Evolutionary conservation across 2,797 vertebrate genomes (phyloP).

Genomic region (Molossus molossus): DNA sequence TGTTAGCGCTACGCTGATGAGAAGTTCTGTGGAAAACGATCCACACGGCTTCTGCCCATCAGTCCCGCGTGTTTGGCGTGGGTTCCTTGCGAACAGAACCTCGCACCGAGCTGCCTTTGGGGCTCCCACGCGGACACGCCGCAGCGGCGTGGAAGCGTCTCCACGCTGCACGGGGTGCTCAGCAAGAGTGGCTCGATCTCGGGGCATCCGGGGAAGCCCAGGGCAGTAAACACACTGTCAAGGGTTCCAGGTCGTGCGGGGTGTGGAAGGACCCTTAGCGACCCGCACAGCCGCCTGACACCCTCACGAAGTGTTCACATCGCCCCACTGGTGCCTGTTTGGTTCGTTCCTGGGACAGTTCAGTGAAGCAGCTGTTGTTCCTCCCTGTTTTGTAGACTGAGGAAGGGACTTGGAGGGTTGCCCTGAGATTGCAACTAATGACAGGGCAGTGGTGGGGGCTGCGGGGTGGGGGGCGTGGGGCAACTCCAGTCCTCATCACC

Average conservation of each 20-base stretch:
- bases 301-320: not conserved
- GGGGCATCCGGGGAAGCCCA: constrained; percentile 7
- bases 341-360: constrained; percentile 35
- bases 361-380: not conserved
- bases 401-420: not conserved
- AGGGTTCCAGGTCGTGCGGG: not conserved
- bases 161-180: not conserved
- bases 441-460: too few species aligned
- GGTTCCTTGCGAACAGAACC: constrained; percentile 8
- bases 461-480: too few species aligned
- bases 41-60: not conserved
- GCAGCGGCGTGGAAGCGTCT: not conserved
- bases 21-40: not conserved
- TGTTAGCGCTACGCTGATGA: not conserved
- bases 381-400: constrained; percentile 39
- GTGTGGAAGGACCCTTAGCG: not conserved
- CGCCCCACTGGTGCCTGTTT: not conserved
- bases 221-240: constrained; percentile 3
- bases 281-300: not conserved
- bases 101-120: not conserved
- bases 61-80: not conserved
- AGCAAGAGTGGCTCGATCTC: not conserved
- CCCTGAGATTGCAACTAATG: constrained; percentile 20
- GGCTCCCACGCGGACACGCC: not conserved
- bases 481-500: not conserved